Conservation (phyloP, 2,113 vertebrate species). For the Chloropsis cyanopogon region DNA sequence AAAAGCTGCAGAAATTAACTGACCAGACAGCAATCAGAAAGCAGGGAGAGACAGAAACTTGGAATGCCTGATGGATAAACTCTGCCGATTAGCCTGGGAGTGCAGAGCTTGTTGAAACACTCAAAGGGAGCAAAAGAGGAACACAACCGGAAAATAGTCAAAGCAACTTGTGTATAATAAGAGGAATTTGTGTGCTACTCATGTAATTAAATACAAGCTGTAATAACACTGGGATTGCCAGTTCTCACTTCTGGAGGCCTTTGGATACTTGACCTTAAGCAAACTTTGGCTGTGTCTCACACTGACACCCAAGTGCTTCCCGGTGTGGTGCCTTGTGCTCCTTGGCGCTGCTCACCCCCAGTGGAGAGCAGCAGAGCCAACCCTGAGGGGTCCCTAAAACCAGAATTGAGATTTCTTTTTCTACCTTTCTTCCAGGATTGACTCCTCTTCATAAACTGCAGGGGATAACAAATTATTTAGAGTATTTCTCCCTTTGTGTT, state of each 20-base stretch:
- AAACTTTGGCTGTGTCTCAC: not conserved
- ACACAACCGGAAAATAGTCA: not conserved
- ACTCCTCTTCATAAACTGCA: not conserved
- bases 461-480: not conserved
- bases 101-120: not conserved
- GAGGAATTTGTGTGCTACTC: not conserved
- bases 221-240: not conserved
- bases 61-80: not conserved
- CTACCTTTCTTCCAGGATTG: not conserved
- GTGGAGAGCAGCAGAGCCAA: not conserved
- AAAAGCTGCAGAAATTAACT: constrained; percentile 82
- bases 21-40: constrained; percentile 78
- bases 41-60: not conserved
- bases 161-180: not conserved
- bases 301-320: not conserved
- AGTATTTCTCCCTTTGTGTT: not conserved
- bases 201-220: not conserved
- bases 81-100: constrained; percentile 16
- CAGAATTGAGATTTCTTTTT: not conserved
- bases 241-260: not conserved
- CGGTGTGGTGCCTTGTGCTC: not conserved
- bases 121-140: not conserved
- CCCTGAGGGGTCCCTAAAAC: not conserved
- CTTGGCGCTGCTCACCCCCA: not conserved
- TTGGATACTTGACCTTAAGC: not conserved